Base-by-base conservation (phyloP, 2,797 vertebrate genomes). In the Anisognathus igniventris region DNA sequence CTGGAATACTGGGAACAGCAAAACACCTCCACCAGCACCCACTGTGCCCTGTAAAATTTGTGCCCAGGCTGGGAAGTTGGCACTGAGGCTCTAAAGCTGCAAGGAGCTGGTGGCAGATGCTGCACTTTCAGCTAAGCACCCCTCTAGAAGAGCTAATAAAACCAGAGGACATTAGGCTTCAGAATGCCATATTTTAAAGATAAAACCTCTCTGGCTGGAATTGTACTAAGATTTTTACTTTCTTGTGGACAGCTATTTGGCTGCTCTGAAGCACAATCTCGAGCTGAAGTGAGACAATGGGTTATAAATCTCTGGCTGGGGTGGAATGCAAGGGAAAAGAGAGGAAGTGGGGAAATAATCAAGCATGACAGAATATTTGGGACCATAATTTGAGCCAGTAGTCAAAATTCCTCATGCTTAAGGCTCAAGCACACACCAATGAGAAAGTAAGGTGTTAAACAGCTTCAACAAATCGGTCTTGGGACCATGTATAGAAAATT, bases 121-220 rank as follows among this genome's bases (percentile, higher is more conserved):
- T 85, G 92, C 90, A 48, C 91, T 96, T 82, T 85, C 78, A 54
- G 87, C 92, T 57, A 57, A 95, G 94, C 89, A 87, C 24, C 94
- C 91, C 72, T 91, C 84, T 51, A 88, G 58, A 86, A 71, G 0
- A 72, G 80, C 54, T 48, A 47, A 70, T 93, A 86, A 95, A 93
- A 76, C 22, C 27, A 2, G 88, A 86, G 79, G 76, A 60, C 23
- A 3, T 42, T 17, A 33, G 75, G 66, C 60, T 90, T 64, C 11
- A 4, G 19, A 73, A 86, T 4, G 70, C 74, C 12, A 6, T 48
- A 45, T 75, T 84, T 88, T 85, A 79, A 45, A 90, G 70, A 75
- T 39, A 47, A 83, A 91, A 62, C 53, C 44, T 28, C 66, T 93
- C 76, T 8, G 40, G 45, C 7, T 78, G 51, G 62, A 66, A 33